Base-by-base conservation (phyloP, 2,797 vertebrate genomes). In the Sphenodon punctatus region DNA sequence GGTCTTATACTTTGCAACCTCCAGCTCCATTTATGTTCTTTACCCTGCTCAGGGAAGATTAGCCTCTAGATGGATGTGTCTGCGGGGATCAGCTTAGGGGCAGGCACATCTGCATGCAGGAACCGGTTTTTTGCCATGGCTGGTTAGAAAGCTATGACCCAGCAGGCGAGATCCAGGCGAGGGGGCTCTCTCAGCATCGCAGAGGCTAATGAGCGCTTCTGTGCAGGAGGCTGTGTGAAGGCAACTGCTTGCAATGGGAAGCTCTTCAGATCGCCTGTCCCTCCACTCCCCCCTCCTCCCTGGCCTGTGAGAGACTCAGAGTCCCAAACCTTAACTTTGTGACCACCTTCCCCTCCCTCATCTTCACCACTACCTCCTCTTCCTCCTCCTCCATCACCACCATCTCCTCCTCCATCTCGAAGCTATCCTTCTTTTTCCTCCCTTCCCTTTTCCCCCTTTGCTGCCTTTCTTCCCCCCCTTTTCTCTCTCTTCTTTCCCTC, bases 281-380 rank as follows among this genome's bases (percentile, higher is more conserved):
- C 78, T 94, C 93, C 90, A 90, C 92, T 87, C 86, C 84, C 89
- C 95, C 88, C 91, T 93, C 88, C 89, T 92, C 90, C 84, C 91
- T 94, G 93, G 90, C 89, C 94, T 93, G 94, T 87, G 93, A 94
- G 93, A 93, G 94, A 94, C 93, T 94, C 93, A 91, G 92, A 95
- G 95, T 93, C 93, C 94, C 94, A 95, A 84, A 93, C 90, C 90
- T 91, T 93, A 96, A 96, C 95, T 96, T 96, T 93, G 92, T 90
- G 91, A 91, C 91, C 95, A 95, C 94, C 94, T 95, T 96, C 92
- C 82, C 86, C 94, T 86, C 85, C 94, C 81, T 7, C 91, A 89
- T 74, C 91, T 90, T 80, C 87, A 91, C 77, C 86, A 88, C 87
- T 73, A 89, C 88, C 83, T 93, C 84, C 83, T 86, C 82, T 91